Conservation (phyloP, 2,113 vertebrate genomes). For the Oophaga pumilio region DNA sequence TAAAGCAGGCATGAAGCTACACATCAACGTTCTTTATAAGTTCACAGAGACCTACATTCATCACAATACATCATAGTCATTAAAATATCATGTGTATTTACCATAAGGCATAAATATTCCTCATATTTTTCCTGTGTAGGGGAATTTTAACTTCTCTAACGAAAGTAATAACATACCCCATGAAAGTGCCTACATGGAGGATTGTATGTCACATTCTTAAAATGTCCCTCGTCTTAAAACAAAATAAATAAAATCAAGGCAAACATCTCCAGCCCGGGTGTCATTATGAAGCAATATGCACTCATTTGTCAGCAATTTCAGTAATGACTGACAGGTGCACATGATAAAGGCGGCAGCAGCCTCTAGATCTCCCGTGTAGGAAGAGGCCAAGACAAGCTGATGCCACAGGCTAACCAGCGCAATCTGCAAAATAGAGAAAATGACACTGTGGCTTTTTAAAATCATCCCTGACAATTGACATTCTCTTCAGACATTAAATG, state of each 20-base stretch:
- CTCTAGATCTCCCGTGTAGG: slow-evolving; percentile 32
- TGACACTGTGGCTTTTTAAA: slow-evolving; percentile 33
- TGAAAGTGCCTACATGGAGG: not conserved
- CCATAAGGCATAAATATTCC: not conserved
- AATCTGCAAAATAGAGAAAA: slow-evolving; percentile 57
- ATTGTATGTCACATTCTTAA: not conserved
- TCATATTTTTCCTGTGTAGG: not conserved
- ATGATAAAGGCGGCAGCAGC: slow-evolving; percentile 18
- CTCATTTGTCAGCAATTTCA: slow-evolving; percentile 53
- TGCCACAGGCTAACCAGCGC: slow-evolving; percentile 23
- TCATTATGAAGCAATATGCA: slow-evolving; percentile 45
- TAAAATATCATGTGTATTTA: not conserved
- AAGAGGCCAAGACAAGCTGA: slow-evolving; percentile 40
- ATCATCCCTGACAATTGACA: slow-evolving; percentile 30
- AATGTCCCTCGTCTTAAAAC: not conserved
- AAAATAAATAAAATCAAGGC: slow-evolving; percentile 10
- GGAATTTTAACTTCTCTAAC: not conserved
- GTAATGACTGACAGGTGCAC: slow-evolving; percentile 48
- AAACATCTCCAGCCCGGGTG: slow-evolving; percentile 34
- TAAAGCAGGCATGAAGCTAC: not conserved
- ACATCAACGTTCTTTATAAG: not conserved
- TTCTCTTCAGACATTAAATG: slow-evolving; percentile 4
- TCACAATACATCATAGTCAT: not conserved
- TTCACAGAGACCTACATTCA: not conserved
- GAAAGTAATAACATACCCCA: not conserved